phyloP scores from a whole-genome alignment of 1,140 invertebrate genomes.

The Heliconius eleuchia region DNA sequence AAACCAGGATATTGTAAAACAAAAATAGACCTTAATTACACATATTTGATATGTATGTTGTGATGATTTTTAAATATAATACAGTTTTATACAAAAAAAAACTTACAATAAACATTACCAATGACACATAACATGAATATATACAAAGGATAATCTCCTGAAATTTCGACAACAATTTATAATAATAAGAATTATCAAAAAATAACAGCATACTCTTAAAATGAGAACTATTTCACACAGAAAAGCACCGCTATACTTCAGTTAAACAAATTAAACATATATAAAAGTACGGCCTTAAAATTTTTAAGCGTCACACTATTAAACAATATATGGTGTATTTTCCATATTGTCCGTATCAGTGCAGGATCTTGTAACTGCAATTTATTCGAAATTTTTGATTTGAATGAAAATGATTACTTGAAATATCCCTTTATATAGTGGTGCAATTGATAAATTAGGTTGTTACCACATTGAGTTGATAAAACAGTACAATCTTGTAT shows the following conservation, averaged over 20 bases:
- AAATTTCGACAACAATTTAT: slow-evolving; percentile 26
- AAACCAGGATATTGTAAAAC: background rate
- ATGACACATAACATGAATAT: slow-evolving; percentile 27
- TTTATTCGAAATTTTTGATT: too few relatives aligned
- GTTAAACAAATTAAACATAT: slow-evolving; percentile 4
- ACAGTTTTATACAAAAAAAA: background rate
- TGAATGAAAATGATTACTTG: too few relatives aligned
- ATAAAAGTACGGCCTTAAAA: slow-evolving; percentile 5
- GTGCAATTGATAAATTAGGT: too few relatives aligned
- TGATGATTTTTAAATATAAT: background rate
- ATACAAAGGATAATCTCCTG: slow-evolving; percentile 24
- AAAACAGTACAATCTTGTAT: too few relatives aligned
- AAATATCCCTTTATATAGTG: too few relatives aligned
- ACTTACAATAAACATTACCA: slow-evolving; percentile 16
- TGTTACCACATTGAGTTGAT: too few relatives aligned
- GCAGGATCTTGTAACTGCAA: too few relatives aligned
- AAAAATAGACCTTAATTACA: background rate
- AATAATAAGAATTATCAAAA: slow-evolving; percentile 18
- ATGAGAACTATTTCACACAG: slow-evolving; percentile 14
- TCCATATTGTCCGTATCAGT: background rate
- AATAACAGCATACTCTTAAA: slow-evolving; percentile 29
- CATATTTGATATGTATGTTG: slow-evolving; percentile 10
- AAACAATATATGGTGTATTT: slow-evolving; percentile 13
- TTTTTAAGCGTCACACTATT: slow-evolving; percentile 2
- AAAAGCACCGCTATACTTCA: slow-evolving; percentile 5